A percentile compares a stretch with the other conserved stretches of the same genome.
Evolutionary conservation across 2,888 invertebrate genomes (phyloP).

Genomic region (Idaea biselata): DNA sequence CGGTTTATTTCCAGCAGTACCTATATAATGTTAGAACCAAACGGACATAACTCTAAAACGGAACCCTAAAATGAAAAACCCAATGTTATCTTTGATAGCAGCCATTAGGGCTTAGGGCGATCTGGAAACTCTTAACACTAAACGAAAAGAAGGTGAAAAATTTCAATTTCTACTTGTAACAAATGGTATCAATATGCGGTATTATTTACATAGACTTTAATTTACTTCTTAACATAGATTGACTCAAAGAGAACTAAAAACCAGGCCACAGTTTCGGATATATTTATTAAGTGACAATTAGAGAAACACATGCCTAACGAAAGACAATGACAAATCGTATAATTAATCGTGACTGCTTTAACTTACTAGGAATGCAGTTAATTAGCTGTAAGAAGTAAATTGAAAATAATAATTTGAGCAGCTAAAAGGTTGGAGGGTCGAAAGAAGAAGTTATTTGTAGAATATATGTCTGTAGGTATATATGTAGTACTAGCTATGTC

Average conservation of each 20-base stretch:
- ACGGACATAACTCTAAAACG: too few relatives aligned
- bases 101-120: too few relatives aligned
- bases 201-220: background rate
- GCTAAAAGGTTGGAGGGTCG: background rate
- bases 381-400: conserved; percentile 1
- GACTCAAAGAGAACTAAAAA: background rate
- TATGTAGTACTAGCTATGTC: too few relatives aligned
- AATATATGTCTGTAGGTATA: too few relatives aligned
- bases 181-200: too few relatives aligned
- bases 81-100: too few relatives aligned
- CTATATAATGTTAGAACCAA: background rate
- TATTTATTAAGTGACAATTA: conserved; percentile 45
- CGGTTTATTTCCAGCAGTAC: background rate
- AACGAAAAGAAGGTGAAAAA: too few relatives aligned
- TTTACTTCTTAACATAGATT: background rate
- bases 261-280: conserved; percentile 9
- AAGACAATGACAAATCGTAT: conserved; percentile 47
- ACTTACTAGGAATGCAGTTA: conserved; percentile 14
- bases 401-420: background rate
- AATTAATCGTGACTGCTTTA: conserved; percentile 55
- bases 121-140: too few relatives aligned
- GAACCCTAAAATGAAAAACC: too few relatives aligned
- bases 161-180: too few relatives aligned
- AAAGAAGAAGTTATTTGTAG: background rate
- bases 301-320: conserved; percentile 45